Evolutionary conservation across 2,797 vertebrate species (phyloP).

Genomic region (Pseudopleuronectes americanus): DNA sequence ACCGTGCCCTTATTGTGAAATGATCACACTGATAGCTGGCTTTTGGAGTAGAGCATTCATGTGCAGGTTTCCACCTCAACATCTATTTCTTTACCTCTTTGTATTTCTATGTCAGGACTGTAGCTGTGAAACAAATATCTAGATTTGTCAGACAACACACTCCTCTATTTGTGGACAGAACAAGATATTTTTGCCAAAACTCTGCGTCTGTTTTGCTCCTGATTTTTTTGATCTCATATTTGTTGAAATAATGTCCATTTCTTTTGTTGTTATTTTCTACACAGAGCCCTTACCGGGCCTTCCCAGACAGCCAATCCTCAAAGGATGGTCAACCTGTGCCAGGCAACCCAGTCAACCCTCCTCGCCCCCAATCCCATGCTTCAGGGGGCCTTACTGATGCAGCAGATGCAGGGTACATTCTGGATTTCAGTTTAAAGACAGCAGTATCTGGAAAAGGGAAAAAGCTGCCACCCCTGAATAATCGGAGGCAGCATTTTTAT

Average conservation of each 20-base stretch:
- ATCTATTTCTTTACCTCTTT: not conserved
- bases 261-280: not conserved
- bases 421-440: not conserved
- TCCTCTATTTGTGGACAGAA: not conserved
- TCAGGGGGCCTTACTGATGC: constrained; percentile 94
- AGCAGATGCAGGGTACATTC: constrained; percentile 91
- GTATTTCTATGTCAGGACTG: not conserved
- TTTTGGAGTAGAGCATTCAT: not conserved
- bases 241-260: not conserved
- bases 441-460: not conserved
- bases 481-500: constrained; percentile 1
- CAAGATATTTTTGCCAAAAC: not conserved
- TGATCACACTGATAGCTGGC: not conserved
- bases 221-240: not conserved
- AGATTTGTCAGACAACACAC: not conserved
- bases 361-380: constrained; percentile 93
- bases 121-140: not conserved
- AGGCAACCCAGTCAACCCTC: constrained; percentile 86
- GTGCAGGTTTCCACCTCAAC: not conserved
- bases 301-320: constrained; percentile 72
- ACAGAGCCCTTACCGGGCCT: constrained; percentile 73
- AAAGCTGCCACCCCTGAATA: not conserved
- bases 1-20: not conserved
- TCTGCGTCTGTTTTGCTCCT: not conserved
- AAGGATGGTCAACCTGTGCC: constrained; percentile 89